Percentiles rank a stretch among this genome's conserved stretches.
Evolutionary conservation across 1,140 invertebrate genomes (phyloP).

Genomic region (Bombus superbus): DNA sequence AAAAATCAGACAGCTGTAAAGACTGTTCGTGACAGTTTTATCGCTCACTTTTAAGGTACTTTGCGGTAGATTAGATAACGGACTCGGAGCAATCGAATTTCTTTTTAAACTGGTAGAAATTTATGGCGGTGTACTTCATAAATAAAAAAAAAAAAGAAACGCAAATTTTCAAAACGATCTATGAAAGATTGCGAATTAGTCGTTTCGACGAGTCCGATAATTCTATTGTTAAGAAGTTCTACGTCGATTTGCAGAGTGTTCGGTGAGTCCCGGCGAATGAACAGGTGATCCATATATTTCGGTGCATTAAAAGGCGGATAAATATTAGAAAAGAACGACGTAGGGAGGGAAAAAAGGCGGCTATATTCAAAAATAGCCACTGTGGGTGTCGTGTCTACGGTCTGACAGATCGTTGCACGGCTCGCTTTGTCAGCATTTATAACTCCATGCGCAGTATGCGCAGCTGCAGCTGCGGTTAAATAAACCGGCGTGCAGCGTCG

Average conservation of each 20-base stretch:
- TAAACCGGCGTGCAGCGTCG: constrained; percentile 44
- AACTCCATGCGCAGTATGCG: constrained; percentile 34
- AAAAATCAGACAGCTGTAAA: no score
- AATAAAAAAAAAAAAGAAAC: no score
- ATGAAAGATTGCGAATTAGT: background rate
- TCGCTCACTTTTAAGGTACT: no score
- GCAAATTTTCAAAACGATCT: background rate
- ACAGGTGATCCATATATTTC: background rate
- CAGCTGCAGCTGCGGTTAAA: constrained; percentile 53
- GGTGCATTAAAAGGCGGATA: background rate
- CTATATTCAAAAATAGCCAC: constrained; percentile 45
- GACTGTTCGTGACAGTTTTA: no score
- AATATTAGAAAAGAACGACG: background rate
- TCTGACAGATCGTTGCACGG: constrained; percentile 11
- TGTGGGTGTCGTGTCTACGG: constrained; percentile 19
- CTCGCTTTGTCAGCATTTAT: constrained; percentile 58
- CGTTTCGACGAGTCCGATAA: background rate
- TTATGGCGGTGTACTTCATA: no score
- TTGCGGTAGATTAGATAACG: no score
- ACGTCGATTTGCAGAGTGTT: background rate
- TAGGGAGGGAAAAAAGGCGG: constrained; percentile 9
- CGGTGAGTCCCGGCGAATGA: background rate
- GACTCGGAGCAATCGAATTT: no score
- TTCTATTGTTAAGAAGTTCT: background rate
- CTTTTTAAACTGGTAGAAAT: no score